Conservation (phyloP, 2,888 invertebrate species). For the Campopleginae sp. region DNA sequence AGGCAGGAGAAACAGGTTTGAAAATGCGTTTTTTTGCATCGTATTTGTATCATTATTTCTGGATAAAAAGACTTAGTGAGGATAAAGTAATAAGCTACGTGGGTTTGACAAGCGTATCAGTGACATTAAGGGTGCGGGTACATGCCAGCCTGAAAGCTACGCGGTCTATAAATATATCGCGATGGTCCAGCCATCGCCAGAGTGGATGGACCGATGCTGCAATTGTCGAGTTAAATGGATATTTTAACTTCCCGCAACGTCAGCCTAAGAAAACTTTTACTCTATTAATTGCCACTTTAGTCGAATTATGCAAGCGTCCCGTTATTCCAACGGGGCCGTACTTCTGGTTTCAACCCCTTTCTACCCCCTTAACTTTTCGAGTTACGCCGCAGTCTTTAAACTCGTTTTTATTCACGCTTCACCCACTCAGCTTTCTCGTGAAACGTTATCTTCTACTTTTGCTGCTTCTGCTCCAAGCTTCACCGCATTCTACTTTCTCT, state of each 20-base stretch:
- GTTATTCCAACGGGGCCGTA: constrained; percentile 58
- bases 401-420: constrained; percentile 68
- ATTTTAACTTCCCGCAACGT: constrained; percentile 68
- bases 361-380: constrained; percentile 55
- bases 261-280: constrained; percentile 68
- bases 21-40: background rate
- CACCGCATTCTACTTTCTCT: constrained; percentile 34
- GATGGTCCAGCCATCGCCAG: constrained; percentile 50
- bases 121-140: constrained; percentile 20
- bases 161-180: constrained; percentile 26
- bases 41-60: constrained; percentile 6
- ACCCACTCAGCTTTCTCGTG: constrained; percentile 62
- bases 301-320: constrained; percentile 68
- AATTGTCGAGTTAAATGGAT: constrained; percentile 69
- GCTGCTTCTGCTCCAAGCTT: constrained; percentile 31
- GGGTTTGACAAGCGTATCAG: constrained; percentile 42
- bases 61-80: background rate
- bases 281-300: constrained; percentile 68
- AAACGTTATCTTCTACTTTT: constrained; percentile 55
- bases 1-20: background rate
- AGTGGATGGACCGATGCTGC: constrained; percentile 66
- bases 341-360: constrained; percentile 45
- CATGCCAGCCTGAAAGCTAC: constrained; percentile 16
- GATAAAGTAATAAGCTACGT: constrained; percentile 13
- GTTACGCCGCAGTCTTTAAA: constrained; percentile 67